Evolutionary conservation across 2,797 vertebrate species (phyloP), one percentile per base, ranked within the genome.

Genomic region (Sparus aurata): DNA sequence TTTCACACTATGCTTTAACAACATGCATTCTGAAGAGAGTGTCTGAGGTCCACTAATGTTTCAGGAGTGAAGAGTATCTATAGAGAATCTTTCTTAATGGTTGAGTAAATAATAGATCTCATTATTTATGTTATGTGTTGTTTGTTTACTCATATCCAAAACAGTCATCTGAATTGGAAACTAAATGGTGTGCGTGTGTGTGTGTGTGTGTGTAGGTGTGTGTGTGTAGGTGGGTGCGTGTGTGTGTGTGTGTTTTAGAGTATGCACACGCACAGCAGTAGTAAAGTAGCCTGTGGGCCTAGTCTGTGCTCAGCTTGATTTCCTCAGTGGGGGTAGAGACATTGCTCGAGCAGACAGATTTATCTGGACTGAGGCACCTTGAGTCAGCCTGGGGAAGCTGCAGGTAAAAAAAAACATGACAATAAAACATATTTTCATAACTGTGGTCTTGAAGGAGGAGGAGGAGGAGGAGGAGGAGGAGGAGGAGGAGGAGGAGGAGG

Each of bases 371-470:
- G 25, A 70, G 82, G 82, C 83, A 47, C 80, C 25, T 57, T 49
- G 80, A 89, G 64, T 86, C 58, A 83, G 82, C 52, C 75, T 38
- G 45, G 30, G 80, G 73, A 80, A 69, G 80, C 85, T 86, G 85
- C 90, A 92, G 90, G 91, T 92, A 76, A 46, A 60, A 77, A 69
- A 67, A 83, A 75, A 73, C 17, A 67, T 77, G 85, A 84, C 82
- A 89, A 77, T 18, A 22, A 83, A 87, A 89, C 78, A 80, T 74
- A 86, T 90, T 90, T 90, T 90, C 84, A 84, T 79, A 85, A 89
- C 68, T 66, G 77, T 30, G 52, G 80, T 63, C 65, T 84, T 41
- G 67, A 2, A 25, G 25, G 25, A 25, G 25, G 3, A 25, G n/a
- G n/a, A 25, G 27, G 4, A 27, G 27, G 27, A 27, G 3, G 27